A percentile compares a stretch with the other conserved stretches of the same genome.
Evolutionary conservation across 2,113 vertebrate genomes (phyloP).

Genomic region (Poeciliopsis turrubarensis): DNA sequence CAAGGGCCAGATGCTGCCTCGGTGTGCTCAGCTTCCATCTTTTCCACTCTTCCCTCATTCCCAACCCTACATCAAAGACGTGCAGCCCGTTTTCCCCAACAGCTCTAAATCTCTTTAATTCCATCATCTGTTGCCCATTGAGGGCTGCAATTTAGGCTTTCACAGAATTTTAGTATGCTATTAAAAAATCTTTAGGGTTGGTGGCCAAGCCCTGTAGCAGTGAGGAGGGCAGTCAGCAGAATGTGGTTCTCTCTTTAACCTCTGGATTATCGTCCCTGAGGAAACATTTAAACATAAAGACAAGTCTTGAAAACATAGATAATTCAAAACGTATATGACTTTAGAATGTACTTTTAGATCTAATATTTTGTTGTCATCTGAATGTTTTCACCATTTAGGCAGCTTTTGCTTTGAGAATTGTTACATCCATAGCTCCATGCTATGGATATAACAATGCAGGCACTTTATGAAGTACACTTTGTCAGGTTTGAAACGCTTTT

Average conservation of each 20-base stretch:
- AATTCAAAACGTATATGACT: constrained; percentile 37
- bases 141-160: constrained; percentile 77
- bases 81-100: constrained; percentile 57
- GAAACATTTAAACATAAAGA: constrained; percentile 55
- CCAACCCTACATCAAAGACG: constrained; percentile 70
- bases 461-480: neutral
- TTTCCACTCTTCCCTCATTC: constrained; percentile 57
- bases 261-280: constrained; percentile 39
- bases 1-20: constrained; percentile 70
- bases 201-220: constrained; percentile 56
- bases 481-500: neutral
- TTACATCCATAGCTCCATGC: constrained; percentile 32
- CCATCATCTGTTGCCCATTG: constrained; percentile 81
- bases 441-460: too few relatives aligned
- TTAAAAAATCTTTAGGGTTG: constrained; percentile 74
- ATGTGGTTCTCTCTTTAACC: constrained; percentile 58
- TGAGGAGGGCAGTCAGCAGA: constrained; percentile 55
- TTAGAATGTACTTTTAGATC: neutral
- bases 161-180: constrained; percentile 76
- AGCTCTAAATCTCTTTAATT: constrained; percentile 81
- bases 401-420: constrained; percentile 55
- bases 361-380: constrained; percentile 17
- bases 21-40: constrained; percentile 67
- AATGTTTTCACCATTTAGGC: constrained; percentile 46
- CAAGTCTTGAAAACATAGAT: constrained; percentile 46